Percentiles rank a stretch among this genome's conserved stretches.
Evolutionary conservation across 2,797 vertebrate genomes (phyloP).

Genomic region (Coilia nasus): DNA sequence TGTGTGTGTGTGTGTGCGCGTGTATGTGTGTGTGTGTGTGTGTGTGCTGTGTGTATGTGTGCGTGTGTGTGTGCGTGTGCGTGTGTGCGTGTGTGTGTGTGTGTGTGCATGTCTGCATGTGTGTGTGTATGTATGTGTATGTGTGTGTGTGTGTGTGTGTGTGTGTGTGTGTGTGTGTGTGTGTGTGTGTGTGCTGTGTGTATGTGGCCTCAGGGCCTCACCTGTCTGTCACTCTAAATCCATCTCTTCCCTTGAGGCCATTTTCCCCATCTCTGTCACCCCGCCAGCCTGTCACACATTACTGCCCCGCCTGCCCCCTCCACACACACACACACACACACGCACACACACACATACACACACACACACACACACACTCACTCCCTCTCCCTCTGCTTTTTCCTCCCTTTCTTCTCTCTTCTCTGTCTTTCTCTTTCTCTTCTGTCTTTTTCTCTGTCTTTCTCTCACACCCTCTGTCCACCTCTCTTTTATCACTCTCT

Average conservation of each 20-base stretch:
- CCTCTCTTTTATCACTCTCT: not conserved
- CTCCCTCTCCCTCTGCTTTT: too few relatives aligned
- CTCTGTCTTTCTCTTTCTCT: not conserved
- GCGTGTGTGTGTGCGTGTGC: slow-evolving; percentile 9
- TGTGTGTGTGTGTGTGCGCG: not conserved
- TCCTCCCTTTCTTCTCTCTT: not conserved
- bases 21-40: slow-evolving; percentile 8
- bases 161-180: not conserved
- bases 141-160: slow-evolving; percentile 14
- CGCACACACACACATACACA: too few relatives aligned
- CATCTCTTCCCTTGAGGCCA: not conserved
- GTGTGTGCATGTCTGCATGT: not conserved
- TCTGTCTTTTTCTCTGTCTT: not conserved
- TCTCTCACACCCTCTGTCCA: not conserved
- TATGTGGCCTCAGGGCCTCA: not conserved
- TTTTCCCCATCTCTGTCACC: not conserved
- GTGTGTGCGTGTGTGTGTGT: not conserved
- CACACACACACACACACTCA: too few relatives aligned
- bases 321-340: not conserved
- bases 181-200: not conserved
- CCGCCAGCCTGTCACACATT: not conserved
- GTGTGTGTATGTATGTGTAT: not conserved
- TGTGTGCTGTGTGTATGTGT: not conserved
- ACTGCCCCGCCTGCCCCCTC: too few relatives aligned
- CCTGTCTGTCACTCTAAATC: slow-evolving; percentile 45